phyloP scores from a whole-genome alignment of 2,888 invertebrate genomes.

The Leptodirus hochenwartii region DNA sequence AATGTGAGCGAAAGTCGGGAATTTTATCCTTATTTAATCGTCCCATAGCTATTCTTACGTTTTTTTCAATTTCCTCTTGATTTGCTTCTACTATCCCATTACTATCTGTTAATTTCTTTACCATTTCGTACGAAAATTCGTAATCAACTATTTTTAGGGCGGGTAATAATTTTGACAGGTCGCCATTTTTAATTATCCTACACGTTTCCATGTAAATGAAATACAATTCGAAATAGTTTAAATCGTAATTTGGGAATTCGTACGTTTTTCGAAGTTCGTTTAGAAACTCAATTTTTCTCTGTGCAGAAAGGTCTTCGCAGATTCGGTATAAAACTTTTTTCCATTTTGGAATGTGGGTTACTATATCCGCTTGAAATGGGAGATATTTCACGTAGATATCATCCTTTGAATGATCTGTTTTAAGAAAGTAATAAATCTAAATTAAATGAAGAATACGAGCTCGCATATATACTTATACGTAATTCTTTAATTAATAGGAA shows the following conservation, averaged over 20 bases:
- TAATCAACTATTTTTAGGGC: conserved; percentile 4
- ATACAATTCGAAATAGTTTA: too few relatives aligned
- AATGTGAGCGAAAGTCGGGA: too few relatives aligned
- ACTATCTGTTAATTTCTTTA: neutral
- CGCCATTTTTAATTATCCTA: neutral
- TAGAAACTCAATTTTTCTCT: neutral
- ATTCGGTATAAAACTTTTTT: conserved; percentile 3
- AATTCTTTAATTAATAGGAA: conserved; percentile 1
- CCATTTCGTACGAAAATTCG: conserved; percentile 4
- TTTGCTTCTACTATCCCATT: neutral
- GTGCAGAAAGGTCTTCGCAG: neutral
- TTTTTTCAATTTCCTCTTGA: neutral
- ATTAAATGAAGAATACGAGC: too few relatives aligned
- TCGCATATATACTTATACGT: too few relatives aligned
- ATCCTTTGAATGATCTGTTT: too few relatives aligned
- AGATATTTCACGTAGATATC: too few relatives aligned
- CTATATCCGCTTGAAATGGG: neutral
- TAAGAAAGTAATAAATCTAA: too few relatives aligned
- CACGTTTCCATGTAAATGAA: conserved; percentile 6
- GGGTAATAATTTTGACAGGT: conserved; percentile 7
- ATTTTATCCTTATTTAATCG: too few relatives aligned
- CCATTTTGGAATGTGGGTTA: neutral
- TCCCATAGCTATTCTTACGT: too few relatives aligned
- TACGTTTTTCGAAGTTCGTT: neutral
- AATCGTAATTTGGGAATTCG: too few relatives aligned